phyloP scores from a whole-genome alignment of 2,888 invertebrate species.

The Agrochola macilenta region DNA sequence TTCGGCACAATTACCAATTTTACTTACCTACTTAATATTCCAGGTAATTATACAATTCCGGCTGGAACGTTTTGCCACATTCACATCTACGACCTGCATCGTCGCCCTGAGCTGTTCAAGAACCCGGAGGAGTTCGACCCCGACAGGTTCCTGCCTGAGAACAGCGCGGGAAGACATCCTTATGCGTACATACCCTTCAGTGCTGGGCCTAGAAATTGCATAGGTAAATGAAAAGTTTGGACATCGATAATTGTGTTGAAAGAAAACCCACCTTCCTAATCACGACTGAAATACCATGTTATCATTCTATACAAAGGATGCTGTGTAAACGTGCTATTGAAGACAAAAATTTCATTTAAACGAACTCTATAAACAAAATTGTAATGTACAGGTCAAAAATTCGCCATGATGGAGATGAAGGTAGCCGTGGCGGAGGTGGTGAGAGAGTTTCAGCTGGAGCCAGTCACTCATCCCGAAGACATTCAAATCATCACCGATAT shows the following conservation, averaged over 20 bases:
- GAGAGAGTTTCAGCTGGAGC: constrained; percentile 84
- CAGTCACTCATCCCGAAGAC: constrained; percentile 86
- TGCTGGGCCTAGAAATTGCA: constrained; percentile 93
- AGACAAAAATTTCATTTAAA: background rate
- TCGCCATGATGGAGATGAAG: constrained; percentile 92
- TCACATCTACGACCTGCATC: constrained; percentile 92
- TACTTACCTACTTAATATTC: background rate
- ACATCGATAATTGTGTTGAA: background rate
- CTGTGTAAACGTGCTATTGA: background rate
- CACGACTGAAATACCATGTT: background rate
- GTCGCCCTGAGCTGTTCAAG: constrained; percentile 91
- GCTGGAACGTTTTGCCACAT: constrained; percentile 87
- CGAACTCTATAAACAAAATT: background rate
- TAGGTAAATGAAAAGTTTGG: constrained; percentile 71
- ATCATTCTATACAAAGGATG: too few species aligned
- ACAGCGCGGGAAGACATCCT: constrained; percentile 89
- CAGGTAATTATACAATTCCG: constrained; percentile 89
- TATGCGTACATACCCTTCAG: constrained; percentile 93
- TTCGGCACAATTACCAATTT: background rate
- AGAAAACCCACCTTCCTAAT: background rate
- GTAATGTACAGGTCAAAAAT: constrained; percentile 89
- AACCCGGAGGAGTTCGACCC: constrained; percentile 93
- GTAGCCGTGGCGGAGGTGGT: constrained; percentile 87
- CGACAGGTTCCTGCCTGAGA: constrained; percentile 92
- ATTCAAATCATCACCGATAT: constrained; percentile 80